Evolutionary conservation across 2,888 invertebrate genomes (phyloP), one percentile per base, ranked within the genome.

Genomic region (Aromia moschata): DNA sequence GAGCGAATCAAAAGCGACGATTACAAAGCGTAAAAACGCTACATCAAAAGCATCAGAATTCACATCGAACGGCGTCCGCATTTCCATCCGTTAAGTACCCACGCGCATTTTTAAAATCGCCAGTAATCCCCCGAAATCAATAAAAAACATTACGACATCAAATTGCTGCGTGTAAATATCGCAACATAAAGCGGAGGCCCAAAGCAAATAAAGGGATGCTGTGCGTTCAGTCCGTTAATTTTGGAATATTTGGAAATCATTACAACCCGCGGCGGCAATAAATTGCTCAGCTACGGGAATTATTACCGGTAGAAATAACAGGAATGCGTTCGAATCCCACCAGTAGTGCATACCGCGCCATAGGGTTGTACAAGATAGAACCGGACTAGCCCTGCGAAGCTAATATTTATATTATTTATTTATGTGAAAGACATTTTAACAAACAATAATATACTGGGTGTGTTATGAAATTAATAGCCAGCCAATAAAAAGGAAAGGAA

Each of bases 181-280:
- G 47, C 12, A 18, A 33, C 17, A 54, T 14, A 36, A 37, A 45
- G 44, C 17, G 45, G 20, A 38, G 52, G 31, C 11, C 17, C 41
- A 56, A 62, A 56, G 56, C 55, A 57, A 58, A 62, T 57, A 60
- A 60, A 62, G 62, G 59, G 60, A 62, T 51, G 62, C 36, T 60
- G 60, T n/a, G n/a, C n/a, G n/a, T 59, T 63, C 60, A 54, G 54
- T 63, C 57, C 60, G 63, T 60, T 63, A 57, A 60, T 60, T 63
- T 59, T 43, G 63, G 63, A 63, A 63, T 63, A 63, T 63, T 63
- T 60, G 60, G 57, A 60, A 63, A 63, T 63, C 63, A 60, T 63
- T 63, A 63, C 63, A 43, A 46, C 41, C 60, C 56, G 55, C 46
- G 54, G 57, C 49, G 51, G 55, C 52, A 44, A 62, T 62, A 62